Base-by-base conservation (phyloP, 2,888 invertebrate genomes). In the Temnothorax rugatulus region DNA sequence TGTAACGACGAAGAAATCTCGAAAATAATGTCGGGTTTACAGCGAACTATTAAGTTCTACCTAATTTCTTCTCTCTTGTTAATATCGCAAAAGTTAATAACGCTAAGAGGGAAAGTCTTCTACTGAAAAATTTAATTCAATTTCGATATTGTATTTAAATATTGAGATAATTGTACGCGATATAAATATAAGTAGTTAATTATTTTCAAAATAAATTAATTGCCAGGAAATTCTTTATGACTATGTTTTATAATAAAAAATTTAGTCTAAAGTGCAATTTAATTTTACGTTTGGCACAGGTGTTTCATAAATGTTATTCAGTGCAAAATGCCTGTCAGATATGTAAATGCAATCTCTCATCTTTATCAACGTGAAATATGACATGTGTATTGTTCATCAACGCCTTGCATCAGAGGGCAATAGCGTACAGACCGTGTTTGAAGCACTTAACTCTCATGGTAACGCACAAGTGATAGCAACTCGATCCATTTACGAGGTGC, bases 381-480 rank as follows among this genome's bases (percentile, higher is more conserved):
- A 57, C 7, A 5, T 50, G 0, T 13, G 29, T 38, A 4, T 15
- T 25, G 66, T 25, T 87, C 68, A 52, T 21, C 52, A 47, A 38
- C 13, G 2, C 15, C 9, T 21, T 8, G 21, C 79, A 82, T 57
- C 76, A 89, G 86, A 57, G 77, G 83, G 88, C 85, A 82, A 74
- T 54, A 89, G 86, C 71, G 25, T 57, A 57, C 86, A 68, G 87
- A 63, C n/a, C 25, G 47, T 52, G 11, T 34, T 11, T 13, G 0
- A 21, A 50, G 1, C 47, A 15, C 21, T n/a, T 8, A 47, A 57
- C 89, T 89, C 89, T 15, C 5, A 21, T 25, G 87, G 81, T 89
- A 89, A 89, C n/a, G 38, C 7, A 25, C 4, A 15, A 21, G 29
- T 25, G 21, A 47, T 68, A 34, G 15, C 29, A 29, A 29, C 29